Evolutionary conservation across 2,888 invertebrate genomes (phyloP).

Genomic region (Eupithecia vulgata): DNA sequence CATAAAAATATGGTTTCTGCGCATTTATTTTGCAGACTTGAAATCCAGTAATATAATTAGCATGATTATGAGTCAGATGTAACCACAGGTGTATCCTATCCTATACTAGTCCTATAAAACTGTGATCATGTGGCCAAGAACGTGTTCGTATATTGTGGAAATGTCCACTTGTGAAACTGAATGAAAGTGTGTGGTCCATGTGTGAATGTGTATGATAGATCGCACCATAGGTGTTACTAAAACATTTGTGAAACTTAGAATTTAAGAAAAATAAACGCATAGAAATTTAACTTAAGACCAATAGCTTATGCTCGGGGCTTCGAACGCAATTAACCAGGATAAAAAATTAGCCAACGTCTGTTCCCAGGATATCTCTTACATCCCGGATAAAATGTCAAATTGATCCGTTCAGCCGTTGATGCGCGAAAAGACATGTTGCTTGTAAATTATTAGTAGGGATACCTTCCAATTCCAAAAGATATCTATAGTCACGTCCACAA

Average conservation of each 20-base stretch:
- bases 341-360: no score
- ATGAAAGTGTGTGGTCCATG: conserved; percentile 13
- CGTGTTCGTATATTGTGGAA: conserved; percentile 43
- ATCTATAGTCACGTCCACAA: no score
- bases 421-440: no score
- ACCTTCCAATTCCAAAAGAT: no score
- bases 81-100: background rate
- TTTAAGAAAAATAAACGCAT: background rate
- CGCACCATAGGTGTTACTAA: background rate
- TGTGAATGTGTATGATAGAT: conserved; percentile 18
- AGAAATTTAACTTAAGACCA: background rate
- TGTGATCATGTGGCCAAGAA: conserved; percentile 36
- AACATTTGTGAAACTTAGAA: background rate
- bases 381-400: no score
- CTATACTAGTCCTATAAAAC: background rate
- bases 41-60: background rate
- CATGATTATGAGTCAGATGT: background rate
- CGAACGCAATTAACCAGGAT: no score
- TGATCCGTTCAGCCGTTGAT: no score
- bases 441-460: no score
- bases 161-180: conserved; percentile 38
- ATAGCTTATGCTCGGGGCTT: no score
- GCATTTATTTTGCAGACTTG: background rate
- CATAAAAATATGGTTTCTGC: background rate
- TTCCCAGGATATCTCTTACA: no score